Evolutionary conservation across 2,113 vertebrate genomes (phyloP).

Genomic region (Rhipidura dahli): DNA sequence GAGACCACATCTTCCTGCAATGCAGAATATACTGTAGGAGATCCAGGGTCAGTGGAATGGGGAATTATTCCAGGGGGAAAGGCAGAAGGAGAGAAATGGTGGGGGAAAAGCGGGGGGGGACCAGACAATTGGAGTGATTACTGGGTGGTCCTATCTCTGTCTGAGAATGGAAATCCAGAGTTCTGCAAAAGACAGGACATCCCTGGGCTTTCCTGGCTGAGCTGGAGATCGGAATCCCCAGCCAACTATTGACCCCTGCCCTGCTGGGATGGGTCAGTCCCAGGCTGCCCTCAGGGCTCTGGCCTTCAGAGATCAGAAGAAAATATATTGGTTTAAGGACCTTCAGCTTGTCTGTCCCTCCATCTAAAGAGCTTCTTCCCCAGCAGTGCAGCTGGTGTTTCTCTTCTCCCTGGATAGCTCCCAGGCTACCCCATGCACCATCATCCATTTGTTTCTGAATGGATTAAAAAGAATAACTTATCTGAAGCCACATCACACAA

Average conservation of each 20-base stretch:
- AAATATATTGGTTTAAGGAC: background rate
- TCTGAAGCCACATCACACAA: accelerated
- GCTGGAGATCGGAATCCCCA: background rate
- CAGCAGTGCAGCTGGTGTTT: background rate
- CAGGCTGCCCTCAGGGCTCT: background rate
- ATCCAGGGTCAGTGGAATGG: background rate
- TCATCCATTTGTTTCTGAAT: background rate
- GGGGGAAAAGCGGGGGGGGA: accelerated
- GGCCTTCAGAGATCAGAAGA: background rate
- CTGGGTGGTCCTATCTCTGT: background rate
- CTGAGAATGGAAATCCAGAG: background rate
- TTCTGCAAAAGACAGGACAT: background rate
- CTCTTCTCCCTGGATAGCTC: background rate
- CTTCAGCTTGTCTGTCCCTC: background rate
- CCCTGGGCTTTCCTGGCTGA: background rate
- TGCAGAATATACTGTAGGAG: background rate
- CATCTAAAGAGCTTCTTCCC: background rate
- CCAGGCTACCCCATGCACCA: background rate
- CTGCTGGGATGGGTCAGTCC: background rate
- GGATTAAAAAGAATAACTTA: background rate
- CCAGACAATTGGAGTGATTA: background rate
- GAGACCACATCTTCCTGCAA: background rate
- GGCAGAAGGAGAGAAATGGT: background rate
- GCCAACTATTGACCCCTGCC: background rate
- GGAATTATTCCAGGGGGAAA: background rate